Evolutionary conservation across 2,113 vertebrate species (phyloP).

Genomic region (Glaucomys volans): DNA sequence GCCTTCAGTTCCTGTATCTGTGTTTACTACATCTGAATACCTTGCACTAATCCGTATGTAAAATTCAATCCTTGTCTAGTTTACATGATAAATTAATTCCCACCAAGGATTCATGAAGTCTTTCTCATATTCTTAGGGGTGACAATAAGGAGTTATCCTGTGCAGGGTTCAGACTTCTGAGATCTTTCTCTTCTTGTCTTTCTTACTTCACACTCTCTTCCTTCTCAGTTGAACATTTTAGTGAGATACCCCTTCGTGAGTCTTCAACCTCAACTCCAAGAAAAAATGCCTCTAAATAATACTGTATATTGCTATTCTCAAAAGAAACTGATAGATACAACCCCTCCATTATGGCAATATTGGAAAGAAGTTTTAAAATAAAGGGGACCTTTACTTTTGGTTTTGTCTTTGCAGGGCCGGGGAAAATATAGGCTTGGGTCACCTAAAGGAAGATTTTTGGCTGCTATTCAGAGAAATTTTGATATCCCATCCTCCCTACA

Average conservation of each 20-base stretch:
- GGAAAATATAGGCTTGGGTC: background rate
- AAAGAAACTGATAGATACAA: background rate
- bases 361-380: background rate
- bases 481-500: background rate
- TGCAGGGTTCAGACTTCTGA: background rate
- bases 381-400: background rate
- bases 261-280: background rate
- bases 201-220: background rate
- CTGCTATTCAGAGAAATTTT: background rate
- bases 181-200: background rate
- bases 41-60: background rate
- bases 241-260: background rate
- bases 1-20: background rate
- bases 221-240: background rate
- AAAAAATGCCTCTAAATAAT: conserved; percentile 2
- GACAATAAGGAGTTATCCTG: background rate
- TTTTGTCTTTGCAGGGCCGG: background rate
- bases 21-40: background rate
- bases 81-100: background rate
- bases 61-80: background rate
- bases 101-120: background rate
- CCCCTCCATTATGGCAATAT: background rate
- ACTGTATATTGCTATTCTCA: background rate
- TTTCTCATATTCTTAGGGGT: background rate
- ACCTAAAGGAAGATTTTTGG: background rate